phyloP scores from a whole-genome alignment of 2,113 vertebrate species.

The Chiloscyllium plagiosum region DNA sequence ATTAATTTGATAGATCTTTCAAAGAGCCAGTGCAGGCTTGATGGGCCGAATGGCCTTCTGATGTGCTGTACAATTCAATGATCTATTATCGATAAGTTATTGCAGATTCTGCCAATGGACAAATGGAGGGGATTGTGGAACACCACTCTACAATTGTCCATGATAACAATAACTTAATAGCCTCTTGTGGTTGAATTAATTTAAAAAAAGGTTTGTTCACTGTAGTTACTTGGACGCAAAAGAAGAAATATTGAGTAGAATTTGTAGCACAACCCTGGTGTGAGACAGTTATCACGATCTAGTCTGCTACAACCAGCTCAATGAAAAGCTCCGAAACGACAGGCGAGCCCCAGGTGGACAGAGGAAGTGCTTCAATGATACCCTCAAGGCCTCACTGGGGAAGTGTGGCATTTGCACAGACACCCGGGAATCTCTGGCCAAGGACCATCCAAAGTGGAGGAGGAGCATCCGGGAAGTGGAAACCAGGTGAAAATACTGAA shows the following conservation, averaged over 20 bases:
- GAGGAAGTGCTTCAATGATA: too few species aligned
- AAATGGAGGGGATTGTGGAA: not conserved
- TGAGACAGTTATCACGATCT: not conserved
- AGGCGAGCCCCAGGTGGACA: too few species aligned
- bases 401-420: too few species aligned
- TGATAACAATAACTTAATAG: not conserved
- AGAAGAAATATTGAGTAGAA: not conserved
- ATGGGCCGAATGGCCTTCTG: too few species aligned
- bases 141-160: not conserved
- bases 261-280: not conserved
- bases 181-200: not conserved
- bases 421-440: too few species aligned
- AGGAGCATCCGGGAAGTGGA: too few species aligned
- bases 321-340: not conserved
- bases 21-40: not conserved
- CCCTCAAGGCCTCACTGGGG: too few species aligned
- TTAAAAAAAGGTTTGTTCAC: not conserved
- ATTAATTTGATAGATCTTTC: not conserved
- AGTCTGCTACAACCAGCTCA: not conserved
- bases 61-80: not conserved
- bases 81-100: not conserved
- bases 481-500: too few species aligned
- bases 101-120: not conserved
- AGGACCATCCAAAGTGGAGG: too few species aligned
- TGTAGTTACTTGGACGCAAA: not conserved